Percentiles rank a stretch among this genome's conserved stretches.
Conservation (phyloP, 1,140 invertebrate species). For the Aplysia californica region DNA sequence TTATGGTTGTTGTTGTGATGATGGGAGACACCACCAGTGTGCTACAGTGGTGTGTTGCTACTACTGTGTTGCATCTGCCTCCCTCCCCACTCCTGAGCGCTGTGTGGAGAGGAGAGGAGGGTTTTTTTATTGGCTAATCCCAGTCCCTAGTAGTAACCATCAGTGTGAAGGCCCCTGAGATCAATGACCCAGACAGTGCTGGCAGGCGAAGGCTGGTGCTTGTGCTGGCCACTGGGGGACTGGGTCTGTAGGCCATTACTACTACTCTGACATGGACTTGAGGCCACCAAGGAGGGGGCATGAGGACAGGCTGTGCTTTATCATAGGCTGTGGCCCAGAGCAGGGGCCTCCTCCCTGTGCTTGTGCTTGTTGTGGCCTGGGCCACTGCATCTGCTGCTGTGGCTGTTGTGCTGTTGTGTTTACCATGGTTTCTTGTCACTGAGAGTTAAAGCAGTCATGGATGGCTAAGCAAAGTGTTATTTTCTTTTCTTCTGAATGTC, state of each 20-base stretch:
- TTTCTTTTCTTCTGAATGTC: constrained; percentile 10
- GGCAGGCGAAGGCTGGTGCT: background rate
- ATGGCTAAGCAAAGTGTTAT: background rate
- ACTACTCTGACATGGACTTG: background rate
- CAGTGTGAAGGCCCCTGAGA: background rate
- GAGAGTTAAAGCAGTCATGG: background rate
- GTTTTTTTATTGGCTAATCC: background rate
- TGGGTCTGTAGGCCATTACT: constrained; percentile 19
- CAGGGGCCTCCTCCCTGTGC: background rate
- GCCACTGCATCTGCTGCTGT: background rate
- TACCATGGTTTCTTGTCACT: no score
- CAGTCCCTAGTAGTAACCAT: background rate
- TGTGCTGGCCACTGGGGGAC: background rate
- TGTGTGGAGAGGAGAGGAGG: background rate
- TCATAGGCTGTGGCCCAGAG: no score
- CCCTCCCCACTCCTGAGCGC: background rate
- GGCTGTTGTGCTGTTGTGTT: background rate
- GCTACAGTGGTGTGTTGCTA: background rate
- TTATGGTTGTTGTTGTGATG: background rate
- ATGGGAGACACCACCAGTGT: background rate
- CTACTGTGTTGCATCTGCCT: background rate
- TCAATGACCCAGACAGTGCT: constrained; percentile 16
- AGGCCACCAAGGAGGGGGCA: background rate
- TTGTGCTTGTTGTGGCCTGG: background rate
- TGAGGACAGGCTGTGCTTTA: no score